These are phyloP conservation scores for Bombus sibiricus DNA, from an alignment of 1,140 invertebrate genomes.

Conservation along the genomic window DNA sequence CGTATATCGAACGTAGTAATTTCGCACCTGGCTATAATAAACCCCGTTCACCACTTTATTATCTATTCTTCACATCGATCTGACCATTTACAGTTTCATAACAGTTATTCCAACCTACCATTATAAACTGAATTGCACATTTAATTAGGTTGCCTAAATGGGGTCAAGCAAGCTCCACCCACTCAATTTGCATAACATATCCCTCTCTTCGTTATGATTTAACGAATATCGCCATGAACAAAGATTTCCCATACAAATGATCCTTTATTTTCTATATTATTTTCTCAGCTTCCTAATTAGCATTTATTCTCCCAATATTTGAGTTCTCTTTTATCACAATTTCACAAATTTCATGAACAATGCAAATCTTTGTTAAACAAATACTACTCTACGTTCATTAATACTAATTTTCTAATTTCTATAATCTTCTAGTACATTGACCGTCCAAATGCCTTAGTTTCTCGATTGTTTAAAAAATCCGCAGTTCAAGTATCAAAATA, in stretches of 20 bases:
- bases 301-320: too few relatives aligned
- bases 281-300: too few relatives aligned
- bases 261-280: background rate
- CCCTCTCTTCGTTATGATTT: background rate
- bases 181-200: background rate
- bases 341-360: too few relatives aligned
- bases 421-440: too few relatives aligned
- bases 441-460: too few relatives aligned
- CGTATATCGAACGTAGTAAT: background rate
- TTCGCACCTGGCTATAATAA: background rate
- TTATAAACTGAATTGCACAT: background rate
- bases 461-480: too few relatives aligned
- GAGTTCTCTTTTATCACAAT: too few relatives aligned
- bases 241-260: background rate
- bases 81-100: background rate
- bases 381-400: too few relatives aligned
- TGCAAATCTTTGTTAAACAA: too few relatives aligned
- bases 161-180: background rate
- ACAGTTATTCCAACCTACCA: background rate
- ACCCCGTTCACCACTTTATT: background rate
- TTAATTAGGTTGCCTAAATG: background rate
- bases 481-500: too few relatives aligned
- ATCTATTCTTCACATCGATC: background rate
- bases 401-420: too few relatives aligned
- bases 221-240: background rate